Base-by-base conservation (phyloP, 2,888 invertebrate genomes). In the Drosophila glabriapex region DNA sequence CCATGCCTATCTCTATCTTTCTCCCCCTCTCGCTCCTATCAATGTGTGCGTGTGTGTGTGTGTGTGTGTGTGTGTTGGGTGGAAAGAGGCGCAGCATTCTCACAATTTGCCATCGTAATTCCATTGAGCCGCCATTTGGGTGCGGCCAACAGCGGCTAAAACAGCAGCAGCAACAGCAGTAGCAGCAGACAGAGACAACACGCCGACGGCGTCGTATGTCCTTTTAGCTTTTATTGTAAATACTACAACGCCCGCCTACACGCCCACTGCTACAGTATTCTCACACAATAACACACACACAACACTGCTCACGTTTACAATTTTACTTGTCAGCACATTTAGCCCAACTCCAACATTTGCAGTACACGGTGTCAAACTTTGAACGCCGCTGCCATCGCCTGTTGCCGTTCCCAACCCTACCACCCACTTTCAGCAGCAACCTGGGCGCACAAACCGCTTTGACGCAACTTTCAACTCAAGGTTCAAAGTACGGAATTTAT, bases 401-500 rank as follows among this genome's bases (percentile, higher is more conserved):
- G 53, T 68, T 67, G 68, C 73, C 73, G 59, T 65, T 63, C 49
- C 64, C 71, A 43, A 61, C 25, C 28, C 62, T n/a, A n/a, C 28
- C 74, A 28, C 64, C 64, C 62, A 60, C 61, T 49, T 25, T 25
- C 16, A 16, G 25, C 46, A 46, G 25, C 69, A 55, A 71, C 69
- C 79, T 74, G 82, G 70, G 28, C 79, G 68, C 78, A 81, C 80
- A 81, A 76, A 83, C 75, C 81, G 76, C 76, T 83, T 72, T 76
- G 84, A 81, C 83, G 80, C 81, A 81, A 83, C 80, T 83, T 81
- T 80, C 68, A 83, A 72, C 73, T 82, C 80, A 80, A 82, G 81
- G 81, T 82, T 82, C 81, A 82, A 82, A 82, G 81, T 81, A 83
- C 81, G 81, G 81, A 82, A 82, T 82, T 82, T 82, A 82, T 83